Conservation (phyloP, 1,140 invertebrate genomes). For the Drosophila tropicalis region DNA sequence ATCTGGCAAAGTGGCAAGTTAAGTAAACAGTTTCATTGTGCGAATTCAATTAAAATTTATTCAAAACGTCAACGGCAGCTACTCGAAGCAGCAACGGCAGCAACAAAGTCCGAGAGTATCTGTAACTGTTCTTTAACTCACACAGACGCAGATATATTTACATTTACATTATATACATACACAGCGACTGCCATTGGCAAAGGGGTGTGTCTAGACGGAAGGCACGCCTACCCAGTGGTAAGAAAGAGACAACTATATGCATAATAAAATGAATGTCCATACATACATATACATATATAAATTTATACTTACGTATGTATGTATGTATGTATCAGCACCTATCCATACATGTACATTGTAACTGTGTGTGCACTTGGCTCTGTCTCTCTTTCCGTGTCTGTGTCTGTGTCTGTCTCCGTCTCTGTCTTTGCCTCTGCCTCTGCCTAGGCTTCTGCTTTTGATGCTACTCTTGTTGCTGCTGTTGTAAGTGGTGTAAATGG, state of each 20-base stretch:
- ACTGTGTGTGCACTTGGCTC: conserved; percentile 22
- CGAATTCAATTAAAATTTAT: conserved; percentile 83
- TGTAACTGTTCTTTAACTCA: conserved; percentile 40
- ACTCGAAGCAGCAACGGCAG: conserved; percentile 56
- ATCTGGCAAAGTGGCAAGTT: conserved; percentile 82
- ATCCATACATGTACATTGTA: conserved; percentile 19
- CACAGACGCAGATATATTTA: conserved; percentile 3
- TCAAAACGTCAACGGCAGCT: conserved; percentile 82
- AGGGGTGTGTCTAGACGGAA: conserved; percentile 57
- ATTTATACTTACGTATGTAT: background rate
- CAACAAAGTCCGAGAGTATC: conserved; percentile 60
- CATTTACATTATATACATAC: background rate
- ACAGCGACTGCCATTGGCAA: conserved; percentile 68
- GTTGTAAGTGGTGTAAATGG: conserved; percentile 77
- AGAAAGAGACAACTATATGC: conserved; percentile 62
- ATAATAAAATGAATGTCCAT: background rate
- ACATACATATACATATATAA: background rate
- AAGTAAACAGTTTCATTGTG: conserved; percentile 83
- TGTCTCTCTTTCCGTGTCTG: no score
- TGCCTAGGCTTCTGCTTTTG: conserved; percentile 1
- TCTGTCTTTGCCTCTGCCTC: no score
- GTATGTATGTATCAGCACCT: background rate
- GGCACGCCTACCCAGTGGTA: conserved; percentile 50
- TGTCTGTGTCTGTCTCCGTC: no score
- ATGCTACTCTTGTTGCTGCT: conserved; percentile 45